Percentiles rank a stretch among this genome's conserved stretches.
Evolutionary conservation across 2,888 invertebrate species (phyloP).

Genomic region (Steinernema scapterisci): DNA sequence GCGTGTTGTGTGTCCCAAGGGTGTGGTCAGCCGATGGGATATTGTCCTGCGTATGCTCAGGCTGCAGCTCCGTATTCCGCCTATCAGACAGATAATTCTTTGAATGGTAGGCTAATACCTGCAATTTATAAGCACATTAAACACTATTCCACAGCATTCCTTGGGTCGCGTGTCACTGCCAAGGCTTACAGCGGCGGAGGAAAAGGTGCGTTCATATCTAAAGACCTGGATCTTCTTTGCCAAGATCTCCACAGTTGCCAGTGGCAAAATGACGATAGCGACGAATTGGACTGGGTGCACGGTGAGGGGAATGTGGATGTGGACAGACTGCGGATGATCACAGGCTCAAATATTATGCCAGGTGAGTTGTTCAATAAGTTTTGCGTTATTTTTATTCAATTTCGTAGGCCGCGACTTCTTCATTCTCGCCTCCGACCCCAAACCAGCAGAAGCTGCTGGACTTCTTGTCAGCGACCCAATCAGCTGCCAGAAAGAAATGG

Average conservation of each 20-base stretch:
- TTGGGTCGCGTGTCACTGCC: not conserved
- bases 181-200: slow-evolving; percentile 21
- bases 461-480: slow-evolving; percentile 51
- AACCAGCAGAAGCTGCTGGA: slow-evolving; percentile 47
- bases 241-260: slow-evolving; percentile 13
- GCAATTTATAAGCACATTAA: not conserved
- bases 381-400: not conserved
- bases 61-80: not conserved
- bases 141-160: not conserved
- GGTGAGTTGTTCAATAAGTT: slow-evolving; percentile 39
- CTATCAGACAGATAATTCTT: not conserved
- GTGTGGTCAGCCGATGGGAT: slow-evolving; percentile 1
- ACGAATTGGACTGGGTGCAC: slow-evolving; percentile 53
- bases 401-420: slow-evolving; percentile 49
- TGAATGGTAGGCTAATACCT: not conserved
- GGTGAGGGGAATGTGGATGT: slow-evolving; percentile 52
- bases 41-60: slow-evolving; percentile 8
- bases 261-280: slow-evolving; percentile 52
- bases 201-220: slow-evolving; percentile 8
- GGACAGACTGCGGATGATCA: slow-evolving; percentile 47
- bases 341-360: slow-evolving; percentile 50
- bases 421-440: slow-evolving; percentile 52
- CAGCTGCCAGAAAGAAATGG: slow-evolving; percentile 54
- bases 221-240: slow-evolving; percentile 4
- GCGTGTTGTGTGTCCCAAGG: not conserved